Conservation (phyloP, 2,113 vertebrate species). For the Eptesicus fuscus region DNA sequence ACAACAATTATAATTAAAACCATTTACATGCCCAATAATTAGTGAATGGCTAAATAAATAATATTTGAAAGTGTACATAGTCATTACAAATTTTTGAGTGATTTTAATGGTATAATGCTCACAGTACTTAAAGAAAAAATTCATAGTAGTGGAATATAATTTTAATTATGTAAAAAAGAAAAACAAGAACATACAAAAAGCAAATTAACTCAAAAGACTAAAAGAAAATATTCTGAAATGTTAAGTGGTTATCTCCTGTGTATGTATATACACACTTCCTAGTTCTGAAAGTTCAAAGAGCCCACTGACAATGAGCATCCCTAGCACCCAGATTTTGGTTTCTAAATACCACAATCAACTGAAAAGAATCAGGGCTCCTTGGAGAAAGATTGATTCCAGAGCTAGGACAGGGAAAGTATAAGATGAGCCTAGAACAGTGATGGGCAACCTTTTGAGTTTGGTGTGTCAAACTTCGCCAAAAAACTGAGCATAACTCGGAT, state of each 20-base stretch:
- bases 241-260: background rate
- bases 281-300: background rate
- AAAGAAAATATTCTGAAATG: background rate
- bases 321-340: background rate
- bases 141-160: background rate
- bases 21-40: background rate
- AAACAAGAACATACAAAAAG: background rate
- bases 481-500: no score
- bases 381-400: background rate
- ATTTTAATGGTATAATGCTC: slow-evolving; percentile 28
- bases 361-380: background rate
- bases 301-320: background rate
- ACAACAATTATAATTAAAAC: background rate
- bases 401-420: background rate
- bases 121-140: background rate
- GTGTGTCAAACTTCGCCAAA: no score
- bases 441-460: no score
- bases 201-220: background rate
- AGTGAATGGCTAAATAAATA: slow-evolving; percentile 1
- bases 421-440: no score
- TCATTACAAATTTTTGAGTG: background rate
- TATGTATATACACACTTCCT: background rate
- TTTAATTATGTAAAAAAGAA: slow-evolving; percentile 27
- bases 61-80: background rate
- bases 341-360: background rate